Conservation (phyloP, 2,797 vertebrate species). For the Sebastes kiyomatsui region DNA sequence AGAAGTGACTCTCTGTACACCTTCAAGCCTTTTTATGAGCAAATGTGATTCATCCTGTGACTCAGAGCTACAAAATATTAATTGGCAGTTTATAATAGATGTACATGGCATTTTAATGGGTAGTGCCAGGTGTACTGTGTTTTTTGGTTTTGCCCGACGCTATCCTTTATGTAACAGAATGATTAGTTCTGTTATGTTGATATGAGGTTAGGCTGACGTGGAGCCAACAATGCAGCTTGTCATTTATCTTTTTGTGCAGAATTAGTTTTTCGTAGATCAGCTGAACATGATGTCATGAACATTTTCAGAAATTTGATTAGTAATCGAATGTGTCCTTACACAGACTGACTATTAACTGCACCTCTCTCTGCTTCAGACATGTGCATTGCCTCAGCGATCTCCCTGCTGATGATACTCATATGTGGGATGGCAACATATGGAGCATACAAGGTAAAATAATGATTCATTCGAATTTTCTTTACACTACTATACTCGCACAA, state of each 20-base stretch:
- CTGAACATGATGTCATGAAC: neutral
- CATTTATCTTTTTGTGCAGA: neutral
- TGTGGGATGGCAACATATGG: conserved; percentile 98
- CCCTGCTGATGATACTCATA: conserved; percentile 96
- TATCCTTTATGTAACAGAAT: conserved; percentile 30
- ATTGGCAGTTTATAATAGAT: neutral
- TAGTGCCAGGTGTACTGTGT: neutral
- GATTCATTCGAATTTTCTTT: neutral
- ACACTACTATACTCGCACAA: neutral
- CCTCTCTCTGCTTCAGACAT: conserved; percentile 83
- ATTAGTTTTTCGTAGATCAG: neutral
- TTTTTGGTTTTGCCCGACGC: neutral
- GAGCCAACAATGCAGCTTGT: neutral
- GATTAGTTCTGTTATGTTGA: conserved; percentile 23
- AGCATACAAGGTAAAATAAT: conserved; percentile 90
- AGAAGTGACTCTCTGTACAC: neutral
- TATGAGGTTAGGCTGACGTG: conserved; percentile 10
- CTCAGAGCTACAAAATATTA: neutral
- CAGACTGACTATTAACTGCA: neutral
- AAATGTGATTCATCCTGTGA: neutral
- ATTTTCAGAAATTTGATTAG: conserved; percentile 2
- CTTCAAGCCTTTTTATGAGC: neutral
- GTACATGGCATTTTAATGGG: neutral
- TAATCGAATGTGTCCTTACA: neutral
- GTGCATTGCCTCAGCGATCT: conserved; percentile 95